Evolutionary conservation across 2,888 invertebrate genomes (phyloP).

Genomic region (Nemurella pictetii): DNA sequence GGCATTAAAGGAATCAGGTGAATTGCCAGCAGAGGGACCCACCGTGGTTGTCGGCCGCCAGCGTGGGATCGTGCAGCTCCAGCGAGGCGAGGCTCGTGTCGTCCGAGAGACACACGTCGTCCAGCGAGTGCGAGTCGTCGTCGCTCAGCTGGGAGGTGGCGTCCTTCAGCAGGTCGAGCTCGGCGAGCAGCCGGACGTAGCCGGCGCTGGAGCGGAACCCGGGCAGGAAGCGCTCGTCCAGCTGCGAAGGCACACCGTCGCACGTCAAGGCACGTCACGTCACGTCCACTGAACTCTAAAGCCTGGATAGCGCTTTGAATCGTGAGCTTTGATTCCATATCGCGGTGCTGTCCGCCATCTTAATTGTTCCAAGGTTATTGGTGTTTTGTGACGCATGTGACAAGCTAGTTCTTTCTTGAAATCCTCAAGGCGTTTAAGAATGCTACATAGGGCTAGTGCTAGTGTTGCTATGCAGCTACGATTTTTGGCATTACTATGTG

Average conservation of each 20-base stretch:
- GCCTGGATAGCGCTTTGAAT: too few species aligned
- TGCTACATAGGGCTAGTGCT: too few species aligned
- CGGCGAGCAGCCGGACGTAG: constrained; percentile 71
- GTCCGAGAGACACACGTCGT: constrained; percentile 59
- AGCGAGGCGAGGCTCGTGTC: constrained; percentile 46
- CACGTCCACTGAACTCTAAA: too few species aligned
- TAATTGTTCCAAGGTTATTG: too few species aligned
- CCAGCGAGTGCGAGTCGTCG: constrained; percentile 61
- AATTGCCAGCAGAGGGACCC: neutral
- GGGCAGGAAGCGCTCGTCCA: constrained; percentile 63
- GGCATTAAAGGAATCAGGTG: too few species aligned
- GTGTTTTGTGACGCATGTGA: too few species aligned
- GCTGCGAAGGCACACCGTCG: constrained; percentile 48
- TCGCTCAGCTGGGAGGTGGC: constrained; percentile 54
- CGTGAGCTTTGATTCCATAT: too few species aligned
- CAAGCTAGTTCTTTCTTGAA: too few species aligned
- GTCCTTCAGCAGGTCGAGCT: constrained; percentile 69
- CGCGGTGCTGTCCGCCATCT: too few species aligned
- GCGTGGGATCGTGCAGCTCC: constrained; percentile 27
- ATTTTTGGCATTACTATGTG: too few species aligned
- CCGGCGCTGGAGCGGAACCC: constrained; percentile 67
- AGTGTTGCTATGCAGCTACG: too few species aligned
- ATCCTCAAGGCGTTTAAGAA: too few species aligned
- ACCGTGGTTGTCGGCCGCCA: neutral
- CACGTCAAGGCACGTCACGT: neutral